Evolutionary conservation across 2,888 invertebrate species (phyloP).

Genomic region (Eilema depressum): DNA sequence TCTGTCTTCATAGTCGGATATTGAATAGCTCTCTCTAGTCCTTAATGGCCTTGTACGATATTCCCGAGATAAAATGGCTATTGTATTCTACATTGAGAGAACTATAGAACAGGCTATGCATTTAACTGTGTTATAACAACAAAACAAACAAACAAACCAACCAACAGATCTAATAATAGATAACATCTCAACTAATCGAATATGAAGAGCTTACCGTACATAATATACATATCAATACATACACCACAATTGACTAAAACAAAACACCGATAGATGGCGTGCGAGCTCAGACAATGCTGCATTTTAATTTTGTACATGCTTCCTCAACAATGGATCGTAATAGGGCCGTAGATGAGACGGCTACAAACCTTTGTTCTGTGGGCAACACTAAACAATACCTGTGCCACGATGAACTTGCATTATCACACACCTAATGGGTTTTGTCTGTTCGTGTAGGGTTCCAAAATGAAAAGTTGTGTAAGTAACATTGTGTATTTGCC

Average conservation of each 20-base stretch:
- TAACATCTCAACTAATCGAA: constrained; percentile 20
- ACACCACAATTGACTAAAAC: constrained; percentile 62
- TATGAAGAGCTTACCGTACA: constrained; percentile 24
- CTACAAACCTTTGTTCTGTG: constrained; percentile 78
- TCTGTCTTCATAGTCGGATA: not conserved
- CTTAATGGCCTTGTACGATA: not conserved
- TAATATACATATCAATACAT: constrained; percentile 46
- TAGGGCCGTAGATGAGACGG: constrained; percentile 81
- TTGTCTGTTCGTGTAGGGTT: constrained; percentile 73
- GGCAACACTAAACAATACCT: constrained; percentile 84
- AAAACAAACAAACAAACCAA: not conserved
- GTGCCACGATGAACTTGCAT: constrained; percentile 81
- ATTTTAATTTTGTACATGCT: constrained; percentile 84
- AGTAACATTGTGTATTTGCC: constrained; percentile 57
- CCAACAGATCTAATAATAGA: constrained; percentile 4
- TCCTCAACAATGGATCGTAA: constrained; percentile 81
- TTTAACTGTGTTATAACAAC: not conserved
- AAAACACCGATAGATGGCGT: constrained; percentile 69
- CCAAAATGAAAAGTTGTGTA: constrained; percentile 71
- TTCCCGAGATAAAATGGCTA: not conserved
- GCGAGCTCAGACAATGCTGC: constrained; percentile 78
- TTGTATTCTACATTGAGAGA: not conserved
- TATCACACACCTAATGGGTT: constrained; percentile 84
- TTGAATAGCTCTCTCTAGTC: not conserved
- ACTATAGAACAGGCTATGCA: not conserved